These are phyloP conservation scores for Cettia cetti DNA, from an alignment of 2,113 vertebrate genomes.

Conservation along the genomic window DNA sequence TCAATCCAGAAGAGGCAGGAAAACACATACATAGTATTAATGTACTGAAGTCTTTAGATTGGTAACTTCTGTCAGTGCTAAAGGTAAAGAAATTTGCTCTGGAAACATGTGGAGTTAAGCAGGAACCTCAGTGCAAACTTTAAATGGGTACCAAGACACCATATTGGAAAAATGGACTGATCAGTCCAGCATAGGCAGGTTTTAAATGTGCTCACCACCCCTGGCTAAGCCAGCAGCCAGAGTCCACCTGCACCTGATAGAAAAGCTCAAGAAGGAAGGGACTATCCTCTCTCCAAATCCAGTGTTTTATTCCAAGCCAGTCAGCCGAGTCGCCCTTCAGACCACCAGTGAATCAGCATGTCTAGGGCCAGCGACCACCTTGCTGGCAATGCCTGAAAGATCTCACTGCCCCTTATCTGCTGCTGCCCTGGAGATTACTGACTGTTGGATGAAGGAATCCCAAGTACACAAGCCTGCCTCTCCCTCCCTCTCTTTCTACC, in stretches of 20 bases:
- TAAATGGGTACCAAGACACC: neutral
- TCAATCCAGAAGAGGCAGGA: neutral
- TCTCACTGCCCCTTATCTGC: neutral
- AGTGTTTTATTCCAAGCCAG: neutral
- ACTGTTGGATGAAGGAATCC: neutral
- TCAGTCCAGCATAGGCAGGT: neutral
- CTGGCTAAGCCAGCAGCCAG: neutral
- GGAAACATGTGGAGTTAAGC: neutral
- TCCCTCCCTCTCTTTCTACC: neutral
- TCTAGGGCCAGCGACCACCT: neutral
- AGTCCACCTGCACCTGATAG: neutral
- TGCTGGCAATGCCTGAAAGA: neutral
- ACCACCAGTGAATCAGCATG: neutral
- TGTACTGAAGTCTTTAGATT: neutral
- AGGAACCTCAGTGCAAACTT: neutral
- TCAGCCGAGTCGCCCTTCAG: neutral
- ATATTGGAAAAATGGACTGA: neutral
- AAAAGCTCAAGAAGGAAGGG: neutral
- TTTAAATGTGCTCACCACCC: neutral
- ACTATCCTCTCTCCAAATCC: neutral
- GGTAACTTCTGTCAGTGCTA: neutral
- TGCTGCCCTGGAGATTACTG: neutral
- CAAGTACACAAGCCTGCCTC: neutral
- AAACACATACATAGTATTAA: neutral
- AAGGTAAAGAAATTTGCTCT: neutral